Conservation (phyloP, 2,113 vertebrate genomes). For the Sitta europaea region DNA sequence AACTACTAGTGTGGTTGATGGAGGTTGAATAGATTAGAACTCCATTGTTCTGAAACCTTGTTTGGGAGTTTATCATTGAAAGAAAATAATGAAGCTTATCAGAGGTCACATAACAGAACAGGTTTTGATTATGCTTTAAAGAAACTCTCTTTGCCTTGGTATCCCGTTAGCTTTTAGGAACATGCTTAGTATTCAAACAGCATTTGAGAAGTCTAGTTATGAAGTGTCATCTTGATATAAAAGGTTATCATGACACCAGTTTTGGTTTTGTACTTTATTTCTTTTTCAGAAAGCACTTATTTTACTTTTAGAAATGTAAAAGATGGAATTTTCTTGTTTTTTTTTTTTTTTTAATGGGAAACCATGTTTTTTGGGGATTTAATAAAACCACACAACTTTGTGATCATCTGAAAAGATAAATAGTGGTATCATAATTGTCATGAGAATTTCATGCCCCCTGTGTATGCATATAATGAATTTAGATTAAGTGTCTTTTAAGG, state of each 20-base stretch:
- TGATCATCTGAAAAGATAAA: background rate
- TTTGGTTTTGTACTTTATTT: background rate
- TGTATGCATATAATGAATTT: background rate
- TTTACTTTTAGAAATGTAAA: background rate
- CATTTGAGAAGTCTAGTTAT: conserved; percentile 16
- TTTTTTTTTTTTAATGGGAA: background rate
- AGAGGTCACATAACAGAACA: conserved; percentile 21
- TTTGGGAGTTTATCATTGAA: background rate
- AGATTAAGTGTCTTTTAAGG: background rate
- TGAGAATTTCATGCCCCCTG: background rate
- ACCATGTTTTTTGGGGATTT: background rate
- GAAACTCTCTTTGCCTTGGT: conserved; percentile 34
- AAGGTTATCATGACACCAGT: background rate
- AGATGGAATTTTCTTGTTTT: background rate
- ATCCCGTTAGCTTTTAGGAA: background rate
- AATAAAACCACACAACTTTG: background rate
- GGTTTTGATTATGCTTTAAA: conserved; percentile 52
- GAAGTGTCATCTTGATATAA: conserved; percentile 25
- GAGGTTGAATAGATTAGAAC: background rate
- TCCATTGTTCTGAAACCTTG: background rate
- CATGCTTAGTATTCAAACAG: conserved; percentile 31
- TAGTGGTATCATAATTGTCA: background rate
- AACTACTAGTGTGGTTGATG: background rate
- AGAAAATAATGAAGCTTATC: conserved; percentile 15
- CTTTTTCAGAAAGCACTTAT: background rate